Conservation (phyloP, 2,113 vertebrate species). For the Labrus mixtus region DNA sequence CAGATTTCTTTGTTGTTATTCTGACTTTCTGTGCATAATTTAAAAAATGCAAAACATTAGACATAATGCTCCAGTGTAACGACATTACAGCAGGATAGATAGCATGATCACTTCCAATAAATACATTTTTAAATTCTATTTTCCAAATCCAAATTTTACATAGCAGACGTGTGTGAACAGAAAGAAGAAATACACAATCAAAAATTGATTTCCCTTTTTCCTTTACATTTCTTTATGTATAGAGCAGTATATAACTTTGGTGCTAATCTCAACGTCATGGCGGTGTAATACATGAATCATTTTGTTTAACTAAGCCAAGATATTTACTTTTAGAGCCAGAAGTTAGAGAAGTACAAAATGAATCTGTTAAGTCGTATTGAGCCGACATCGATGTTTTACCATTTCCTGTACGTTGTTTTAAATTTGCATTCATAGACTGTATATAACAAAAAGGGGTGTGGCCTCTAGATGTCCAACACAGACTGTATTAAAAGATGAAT, state of each 20-base stretch:
- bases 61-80: conserved; percentile 57
- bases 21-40: not conserved
- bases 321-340: too few relatives aligned
- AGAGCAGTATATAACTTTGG: too few relatives aligned
- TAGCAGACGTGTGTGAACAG: not conserved
- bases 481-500: too few relatives aligned
- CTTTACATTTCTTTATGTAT: too few relatives aligned
- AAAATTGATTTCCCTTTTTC: not conserved
- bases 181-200: not conserved
- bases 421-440: too few relatives aligned
- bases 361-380: not conserved
- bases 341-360: not conserved
- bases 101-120: not conserved
- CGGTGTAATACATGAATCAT: not conserved
- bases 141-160: not conserved
- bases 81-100: conserved; percentile 49
- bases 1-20: not conserved
- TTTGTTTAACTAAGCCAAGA: not conserved
- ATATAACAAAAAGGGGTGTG: too few relatives aligned
- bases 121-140: not conserved
- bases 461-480: too few relatives aligned
- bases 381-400: too few relatives aligned
- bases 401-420: too few relatives aligned
- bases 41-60: conserved; percentile 14
- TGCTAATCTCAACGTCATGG: too few relatives aligned